Evolutionary conservation across 2,113 vertebrate genomes (phyloP).

Genomic region (Pangasianodon hypophthalmus): DNA sequence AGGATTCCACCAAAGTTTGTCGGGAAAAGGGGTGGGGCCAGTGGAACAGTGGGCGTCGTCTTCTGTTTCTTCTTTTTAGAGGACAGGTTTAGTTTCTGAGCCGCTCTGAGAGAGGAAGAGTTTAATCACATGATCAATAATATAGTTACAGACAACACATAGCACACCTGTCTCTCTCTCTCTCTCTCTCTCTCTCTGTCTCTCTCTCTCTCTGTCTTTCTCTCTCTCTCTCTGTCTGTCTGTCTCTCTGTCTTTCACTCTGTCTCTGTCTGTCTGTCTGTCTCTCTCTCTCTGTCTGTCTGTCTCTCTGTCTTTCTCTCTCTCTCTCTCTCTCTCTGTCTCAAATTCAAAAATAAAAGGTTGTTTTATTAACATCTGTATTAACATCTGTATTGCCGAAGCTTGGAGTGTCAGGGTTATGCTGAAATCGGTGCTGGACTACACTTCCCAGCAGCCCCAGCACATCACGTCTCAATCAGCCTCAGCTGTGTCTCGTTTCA

Average conservation of each 20-base stretch:
- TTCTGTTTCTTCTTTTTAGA: constrained; percentile 98
- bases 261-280: not conserved
- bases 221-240: not conserved
- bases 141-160: not conserved
- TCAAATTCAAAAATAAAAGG: too few relatives aligned
- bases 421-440: too few relatives aligned
- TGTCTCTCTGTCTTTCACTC: not conserved
- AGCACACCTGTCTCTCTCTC: not conserved
- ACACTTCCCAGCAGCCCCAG: too few relatives aligned
- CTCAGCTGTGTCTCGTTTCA: too few relatives aligned
- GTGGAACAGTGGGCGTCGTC: constrained; percentile 73
- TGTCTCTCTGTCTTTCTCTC: not conserved
- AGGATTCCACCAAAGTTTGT: constrained; percentile 93
- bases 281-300: not conserved
- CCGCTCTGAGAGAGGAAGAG: constrained; percentile 78
- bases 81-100: constrained; percentile 94
- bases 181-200: not conserved
- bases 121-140: constrained; percentile 3
- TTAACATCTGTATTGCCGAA: too few relatives aligned
- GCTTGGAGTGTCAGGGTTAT: too few relatives aligned
- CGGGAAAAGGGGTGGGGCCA: constrained; percentile 86
- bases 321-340: not conserved
- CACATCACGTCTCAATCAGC: too few relatives aligned
- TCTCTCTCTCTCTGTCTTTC: not conserved
- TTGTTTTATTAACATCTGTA: too few relatives aligned